Evolutionary conservation across 2,113 vertebrate species (phyloP), one percentile per base, ranked within the genome.

Genomic region (Microtus pennsylvanicus): DNA sequence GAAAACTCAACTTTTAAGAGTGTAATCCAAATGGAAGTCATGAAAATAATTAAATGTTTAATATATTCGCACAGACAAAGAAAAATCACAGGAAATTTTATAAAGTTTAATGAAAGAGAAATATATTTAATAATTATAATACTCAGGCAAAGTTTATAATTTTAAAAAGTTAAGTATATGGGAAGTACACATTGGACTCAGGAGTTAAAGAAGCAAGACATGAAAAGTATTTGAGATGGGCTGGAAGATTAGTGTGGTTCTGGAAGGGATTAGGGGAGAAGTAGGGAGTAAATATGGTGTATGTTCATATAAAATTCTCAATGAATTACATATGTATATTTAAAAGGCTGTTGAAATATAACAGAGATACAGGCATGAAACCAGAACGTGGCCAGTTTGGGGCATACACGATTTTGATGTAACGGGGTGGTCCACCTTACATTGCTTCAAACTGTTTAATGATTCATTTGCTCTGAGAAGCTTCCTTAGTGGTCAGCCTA

Each of bases 41-140:
- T 91, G 7, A 55, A 89, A 96, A 93, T 95, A 93, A 97, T 95
- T 94, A 93, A 95, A 80, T 96, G 50, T 93, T 96, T 93, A 83
- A 85, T 95, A 82, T 91, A 91, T 69, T 95, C 87, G 83, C 16
- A 50, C 35, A 90, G 35, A 87, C 76, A 93, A 83, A 94, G 90
- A 92, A 65, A 96, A 94, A 82, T 95, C 67, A 97, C 61, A 95
- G 76, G 86, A 90, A 80, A 87, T 94, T 89, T 96, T 89, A 72
- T 90, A 91, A 95, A 90, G 88, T 30, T 70, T 95, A 95, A 96
- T 93, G 89, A 94, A 91, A 89, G 12, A 90, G 65, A 90, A 96
- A 88, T 81, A 82, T 82, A 86, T 92, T 94, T 95, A 83, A 94
- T 91, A 93, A 89, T 91, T 92, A 75, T 58, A 77, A 97, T 94